Conservation (phyloP, 2,888 invertebrate genomes). For the Tipula unca region DNA sequence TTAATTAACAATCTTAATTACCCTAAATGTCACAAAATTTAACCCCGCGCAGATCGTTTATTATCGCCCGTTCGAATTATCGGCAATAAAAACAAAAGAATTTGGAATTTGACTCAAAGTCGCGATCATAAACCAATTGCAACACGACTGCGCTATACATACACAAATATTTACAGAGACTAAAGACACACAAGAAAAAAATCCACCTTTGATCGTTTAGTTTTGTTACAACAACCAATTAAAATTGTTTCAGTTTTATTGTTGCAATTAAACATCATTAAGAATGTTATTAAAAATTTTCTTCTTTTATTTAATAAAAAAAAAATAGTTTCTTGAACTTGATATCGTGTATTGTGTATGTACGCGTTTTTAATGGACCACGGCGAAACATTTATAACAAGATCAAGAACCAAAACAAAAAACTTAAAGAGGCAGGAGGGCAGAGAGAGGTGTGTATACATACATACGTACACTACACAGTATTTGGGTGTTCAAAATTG, state of each 20-base stretch:
- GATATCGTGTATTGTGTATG: not conserved
- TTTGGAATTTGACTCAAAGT: not conserved
- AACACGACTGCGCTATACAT: not conserved
- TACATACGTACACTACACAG: not conserved
- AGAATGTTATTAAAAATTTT: not conserved
- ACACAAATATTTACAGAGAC: not conserved
- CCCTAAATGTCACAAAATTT: no score
- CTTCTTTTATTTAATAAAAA: not conserved
- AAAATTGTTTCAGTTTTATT: not conserved
- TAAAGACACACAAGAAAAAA: not conserved
- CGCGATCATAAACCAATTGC: not conserved
- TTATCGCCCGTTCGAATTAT: not conserved
- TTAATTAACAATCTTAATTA: no score
- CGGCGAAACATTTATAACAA: not conserved
- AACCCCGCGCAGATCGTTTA: not conserved
- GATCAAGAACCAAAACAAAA: not conserved
- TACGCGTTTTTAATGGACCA: not conserved
- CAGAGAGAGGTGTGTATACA: not conserved
- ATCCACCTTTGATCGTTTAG: not conserved
- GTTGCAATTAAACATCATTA: conserved; percentile 8
- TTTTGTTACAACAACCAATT: not conserved
- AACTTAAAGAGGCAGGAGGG: not conserved
- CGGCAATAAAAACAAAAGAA: not conserved
- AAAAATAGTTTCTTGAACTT: not conserved
- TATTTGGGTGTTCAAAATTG: not conserved